Evolutionary conservation across 2,888 invertebrate genomes (phyloP).

Genomic region (Hyalella azteca): DNA sequence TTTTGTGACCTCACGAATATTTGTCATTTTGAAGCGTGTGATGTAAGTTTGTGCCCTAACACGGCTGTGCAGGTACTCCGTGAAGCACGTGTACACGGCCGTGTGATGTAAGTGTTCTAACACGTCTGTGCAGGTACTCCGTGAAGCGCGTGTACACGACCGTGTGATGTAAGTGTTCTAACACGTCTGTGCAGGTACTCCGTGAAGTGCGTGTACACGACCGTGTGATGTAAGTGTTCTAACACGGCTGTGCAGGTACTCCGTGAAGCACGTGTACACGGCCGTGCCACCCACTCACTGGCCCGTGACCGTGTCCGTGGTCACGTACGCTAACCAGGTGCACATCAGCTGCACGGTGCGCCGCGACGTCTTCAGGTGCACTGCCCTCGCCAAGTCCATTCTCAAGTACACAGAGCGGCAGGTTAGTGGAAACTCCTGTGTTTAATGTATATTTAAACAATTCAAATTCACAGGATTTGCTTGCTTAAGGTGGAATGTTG

Average conservation of each 20-base stretch:
- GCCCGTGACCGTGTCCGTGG: slow-evolving; percentile 66
- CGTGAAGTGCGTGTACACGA: slow-evolving; percentile 63
- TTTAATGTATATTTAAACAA: no score
- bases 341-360: slow-evolving; percentile 66
- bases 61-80: slow-evolving; percentile 63
- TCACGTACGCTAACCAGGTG: slow-evolving; percentile 67
- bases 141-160: slow-evolving; percentile 64
- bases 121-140: slow-evolving; percentile 63
- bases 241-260: slow-evolving; percentile 60
- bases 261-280: slow-evolving; percentile 63
- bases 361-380: slow-evolving; percentile 61
- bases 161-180: not conserved
- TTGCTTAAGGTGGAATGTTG: no score
- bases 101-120: no score
- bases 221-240: not conserved
- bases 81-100: slow-evolving; percentile 64
- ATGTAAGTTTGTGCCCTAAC: no score
- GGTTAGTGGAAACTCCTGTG: slow-evolving; percentile 59
- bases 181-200: slow-evolving; percentile 61
- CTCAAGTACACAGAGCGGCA: slow-evolving; percentile 60
- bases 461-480: no score
- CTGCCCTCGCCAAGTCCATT: slow-evolving; percentile 60
- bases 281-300: slow-evolving; percentile 65
- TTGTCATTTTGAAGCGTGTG: no score
- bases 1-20: no score